Base-by-base conservation (phyloP, 2,113 vertebrate genomes). In the Redunca redunca region DNA sequence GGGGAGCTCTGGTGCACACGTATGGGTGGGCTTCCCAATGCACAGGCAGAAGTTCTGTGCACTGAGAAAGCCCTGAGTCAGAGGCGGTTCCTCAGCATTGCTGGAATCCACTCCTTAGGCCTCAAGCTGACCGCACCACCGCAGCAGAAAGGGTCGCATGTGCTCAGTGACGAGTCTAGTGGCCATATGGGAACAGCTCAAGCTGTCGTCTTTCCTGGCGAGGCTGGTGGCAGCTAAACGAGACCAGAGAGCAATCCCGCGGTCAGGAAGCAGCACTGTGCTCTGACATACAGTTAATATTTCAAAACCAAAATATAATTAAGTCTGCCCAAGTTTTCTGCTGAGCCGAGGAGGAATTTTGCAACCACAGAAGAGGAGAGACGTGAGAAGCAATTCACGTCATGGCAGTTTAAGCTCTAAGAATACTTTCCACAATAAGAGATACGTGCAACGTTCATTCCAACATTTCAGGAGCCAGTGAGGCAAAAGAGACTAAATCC, bases 241-340 rank as follows among this genome's bases (percentile, higher is more conserved):
- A 62, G 96, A 93, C 25, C 58, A 78, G 7, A 62, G 67, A 26
- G 43, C 30, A 96, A 94, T 52, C 19, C 46, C 93, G 13, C 12
- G 71, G 48, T 14, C 83, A 93, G 95, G 97, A 95, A 57, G 91
- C 36, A 95, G 5, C 16, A 71, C 26, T 64, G 25, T 7, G 62
- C 28, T 97, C 25, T 83, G 48, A 91, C 87, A 16, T 97, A 8
- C 33, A 95, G 67, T 74, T 94, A 84, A 95, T 91, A 95, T 30
- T 93, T 55, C 43, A 53, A 84, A 96, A 94, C 92, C 36, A 77
- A 98, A 98, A 87, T 52, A 64, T 52, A 98, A 86, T 84, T 84
- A 60, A 88, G 3, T 0, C 46, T 92, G n/a, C 67, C 81, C 11
- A 96, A 17, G 13, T 28, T 96, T 84, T 93, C 53, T 94, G n/a